phyloP scores from a whole-genome alignment of 2,113 vertebrate genomes.

The Myotis yumanensis region DNA sequence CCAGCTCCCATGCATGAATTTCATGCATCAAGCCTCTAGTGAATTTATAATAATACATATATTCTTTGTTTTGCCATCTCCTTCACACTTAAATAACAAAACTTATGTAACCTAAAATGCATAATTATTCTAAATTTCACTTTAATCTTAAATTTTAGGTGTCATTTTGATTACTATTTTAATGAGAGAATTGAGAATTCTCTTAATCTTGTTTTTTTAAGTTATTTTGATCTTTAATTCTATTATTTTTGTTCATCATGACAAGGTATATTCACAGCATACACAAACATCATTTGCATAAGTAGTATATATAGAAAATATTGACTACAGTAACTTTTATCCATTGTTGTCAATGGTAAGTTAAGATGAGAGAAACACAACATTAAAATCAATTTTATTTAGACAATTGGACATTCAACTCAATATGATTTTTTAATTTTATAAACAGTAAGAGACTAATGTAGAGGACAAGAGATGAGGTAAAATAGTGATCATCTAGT shows the following conservation, averaged over 20 bases:
- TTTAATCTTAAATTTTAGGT: background rate
- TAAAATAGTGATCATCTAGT: constrained; percentile 19
- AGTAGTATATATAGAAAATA: constrained; percentile 21
- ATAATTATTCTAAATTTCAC: background rate
- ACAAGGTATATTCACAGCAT: background rate
- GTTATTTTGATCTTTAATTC: background rate
- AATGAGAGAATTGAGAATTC: background rate
- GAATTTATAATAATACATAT: background rate
- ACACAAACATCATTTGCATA: background rate
- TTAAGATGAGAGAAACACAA: constrained; percentile 16
- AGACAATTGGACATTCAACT: constrained; percentile 73
- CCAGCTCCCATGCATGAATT: too few relatives aligned
- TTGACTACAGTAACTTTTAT: constrained; percentile 16
- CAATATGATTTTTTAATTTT: constrained; percentile 83
- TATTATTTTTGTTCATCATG: background rate
- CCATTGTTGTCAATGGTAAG: constrained; percentile 44
- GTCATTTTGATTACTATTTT: background rate
- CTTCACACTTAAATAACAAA: background rate
- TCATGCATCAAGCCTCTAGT: background rate
- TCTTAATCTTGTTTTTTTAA: background rate
- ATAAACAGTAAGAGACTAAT: constrained; percentile 75
- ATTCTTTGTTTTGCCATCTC: background rate
- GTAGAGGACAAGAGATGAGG: constrained; percentile 68
- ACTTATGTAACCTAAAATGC: background rate
- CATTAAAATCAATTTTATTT: constrained; percentile 70